Percentiles rank a stretch among this genome's conserved stretches.
phyloP scores from a whole-genome alignment of 1,140 invertebrate genomes.

The Hydropsyche tenuis region DNA sequence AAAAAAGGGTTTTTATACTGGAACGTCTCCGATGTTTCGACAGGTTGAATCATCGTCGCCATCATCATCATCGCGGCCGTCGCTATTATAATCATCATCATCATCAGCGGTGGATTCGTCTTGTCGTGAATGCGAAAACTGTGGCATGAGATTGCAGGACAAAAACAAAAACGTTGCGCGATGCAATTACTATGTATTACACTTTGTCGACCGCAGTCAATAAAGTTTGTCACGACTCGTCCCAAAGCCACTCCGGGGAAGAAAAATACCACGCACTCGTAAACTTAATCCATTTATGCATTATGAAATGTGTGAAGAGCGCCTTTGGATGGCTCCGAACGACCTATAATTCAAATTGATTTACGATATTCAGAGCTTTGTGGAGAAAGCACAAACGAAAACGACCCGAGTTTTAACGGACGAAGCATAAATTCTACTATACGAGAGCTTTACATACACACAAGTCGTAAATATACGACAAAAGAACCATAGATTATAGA shows the following conservation, averaged over 20 bases:
- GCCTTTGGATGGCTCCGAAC: not conserved
- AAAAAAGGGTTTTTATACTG: not conserved
- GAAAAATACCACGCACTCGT: no score
- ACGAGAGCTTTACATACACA: not conserved
- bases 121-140: constrained; percentile 11
- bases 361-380: not conserved
- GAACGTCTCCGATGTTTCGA: not conserved
- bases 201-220: constrained; percentile 8
- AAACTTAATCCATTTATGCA: not conserved
- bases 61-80: constrained; percentile 31
- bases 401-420: not conserved
- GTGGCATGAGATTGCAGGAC: constrained; percentile 13
- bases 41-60: constrained; percentile 28
- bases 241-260: not conserved
- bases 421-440: constrained; percentile 20
- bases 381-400: constrained; percentile 24
- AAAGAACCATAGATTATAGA: constrained; percentile 10
- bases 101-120: constrained; percentile 3
- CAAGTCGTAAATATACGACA: constrained; percentile 4
- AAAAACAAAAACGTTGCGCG: constrained; percentile 21
- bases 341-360: constrained; percentile 26
- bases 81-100: constrained; percentile 25
- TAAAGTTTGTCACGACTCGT: constrained; percentile 26
- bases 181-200: not conserved
- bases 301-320: not conserved